Percentiles rank a stretch among this genome's conserved stretches.
Conservation (phyloP, 2,113 vertebrate species). For the Hystrix brachyura region DNA sequence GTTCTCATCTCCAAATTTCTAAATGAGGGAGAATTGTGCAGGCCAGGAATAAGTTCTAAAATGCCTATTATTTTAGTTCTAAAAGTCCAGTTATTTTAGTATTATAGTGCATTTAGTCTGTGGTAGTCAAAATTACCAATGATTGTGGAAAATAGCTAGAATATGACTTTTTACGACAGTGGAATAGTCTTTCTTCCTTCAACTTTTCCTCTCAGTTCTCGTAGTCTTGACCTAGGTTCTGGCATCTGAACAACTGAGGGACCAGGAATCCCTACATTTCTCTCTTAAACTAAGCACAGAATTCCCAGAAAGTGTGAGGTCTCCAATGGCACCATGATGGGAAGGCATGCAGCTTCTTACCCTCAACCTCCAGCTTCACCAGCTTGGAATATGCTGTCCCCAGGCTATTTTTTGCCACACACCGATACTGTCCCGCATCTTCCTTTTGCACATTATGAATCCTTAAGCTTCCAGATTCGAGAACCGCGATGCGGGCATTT, state of each 20-base stretch:
- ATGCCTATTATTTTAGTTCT: not conserved
- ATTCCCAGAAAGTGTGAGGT: not conserved
- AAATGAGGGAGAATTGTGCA: not conserved
- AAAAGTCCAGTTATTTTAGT: not conserved
- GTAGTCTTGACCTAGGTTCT: not conserved
- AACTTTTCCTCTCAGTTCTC: not conserved
- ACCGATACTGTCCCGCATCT: slow-evolving; percentile 97
- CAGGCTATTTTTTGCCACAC: slow-evolving; percentile 97
- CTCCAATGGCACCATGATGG: not conserved
- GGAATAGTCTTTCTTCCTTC: not conserved
- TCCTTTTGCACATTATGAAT: slow-evolving; percentile 96
- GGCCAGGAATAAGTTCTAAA: not conserved
- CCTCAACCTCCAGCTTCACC: slow-evolving; percentile 95
- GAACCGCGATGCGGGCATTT: slow-evolving; percentile 93
- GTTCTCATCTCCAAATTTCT: not conserved
- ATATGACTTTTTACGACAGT: not conserved
- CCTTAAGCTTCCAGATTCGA: slow-evolving; percentile 96
- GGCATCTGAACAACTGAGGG: not conserved
- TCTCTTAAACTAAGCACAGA: not conserved
- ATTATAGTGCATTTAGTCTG: not conserved
- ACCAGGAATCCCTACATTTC: not conserved
- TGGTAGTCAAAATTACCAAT: not conserved
- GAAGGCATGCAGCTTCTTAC: slow-evolving; percentile 85
- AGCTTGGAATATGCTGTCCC: slow-evolving; percentile 95
- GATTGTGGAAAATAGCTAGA: not conserved